Evolutionary conservation across 2,888 invertebrate species (phyloP), one percentile per base, ranked within the genome.

Genomic region (Drosophila paramelanica): DNA sequence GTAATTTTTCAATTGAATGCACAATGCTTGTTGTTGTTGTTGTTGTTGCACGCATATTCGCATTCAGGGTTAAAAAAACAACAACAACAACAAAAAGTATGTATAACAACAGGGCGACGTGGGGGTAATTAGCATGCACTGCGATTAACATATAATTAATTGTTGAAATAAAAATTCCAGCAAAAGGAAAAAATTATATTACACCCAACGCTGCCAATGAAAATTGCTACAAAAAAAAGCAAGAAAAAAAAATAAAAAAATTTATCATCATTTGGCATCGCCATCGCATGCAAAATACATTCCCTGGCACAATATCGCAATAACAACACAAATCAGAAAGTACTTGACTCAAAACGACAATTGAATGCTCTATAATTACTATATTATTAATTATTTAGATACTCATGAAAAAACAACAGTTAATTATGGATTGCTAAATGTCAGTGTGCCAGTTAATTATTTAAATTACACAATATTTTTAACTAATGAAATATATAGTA

Each of bases 91-190:
- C 53, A 62, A 56, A 36, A 55, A 45, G 31, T 57, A 52, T 14
- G 43, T 56, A 13, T 23, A 56, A 41, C 50, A 58, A 8, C 36
- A 33, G 41, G 64, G 65, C 52, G 58, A 73, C 41, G 66, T 31
- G 31, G 64, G 85, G 72, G 59, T 87, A 89, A 89, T 87, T 88
- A 87, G 90, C 90, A 89, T 89, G 90, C 87, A 81, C 52, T 76
- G 81, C 89, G 90, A 87, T 87, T 87, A 87, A 89, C 90, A 89
- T 87, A 89, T 89, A 87, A 89, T 87, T 87, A 87, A 87, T 89
- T 89, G 88, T 71, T 74, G 64, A 66, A 81, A 64, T 51, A 65
- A 43, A 70, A 74, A 76, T 67, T 38, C 64, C 76, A 66, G 65
- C 51, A 56, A 59, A 66, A 67, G 42, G 67, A 59, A 61, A 66